Base-by-base conservation (phyloP, 2,888 invertebrate species). In the Nymphalis c-album region DNA sequence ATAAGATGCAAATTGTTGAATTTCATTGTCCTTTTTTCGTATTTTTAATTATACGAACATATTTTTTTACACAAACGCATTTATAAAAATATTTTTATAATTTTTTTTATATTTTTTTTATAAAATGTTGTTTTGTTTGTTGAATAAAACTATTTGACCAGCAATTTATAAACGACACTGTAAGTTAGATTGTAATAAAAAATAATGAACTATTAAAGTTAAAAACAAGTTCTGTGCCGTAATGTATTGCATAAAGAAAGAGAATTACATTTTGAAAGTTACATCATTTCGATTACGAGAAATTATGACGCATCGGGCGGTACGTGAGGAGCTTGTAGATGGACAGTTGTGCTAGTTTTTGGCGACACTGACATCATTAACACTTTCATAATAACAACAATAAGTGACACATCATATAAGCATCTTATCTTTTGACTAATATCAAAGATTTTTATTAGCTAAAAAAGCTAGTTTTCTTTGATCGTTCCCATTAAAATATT, bases 321-420 rank as follows among this genome's bases (percentile, higher is more conserved):
- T 79, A 82, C 85, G 84, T 80, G 80, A 73, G 74, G 69, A 72
- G 88, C 78, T 77, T 90, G 75, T 83, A 76, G 82, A 89, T 81
- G 74, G 73, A 75, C 77, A 73, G 74, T 76, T 82, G 88, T 82
- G 81, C 90, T 78, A 81, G 80, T 86, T 89, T 84, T 78, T 77
- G 77, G 76, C 82, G 89, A 87, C 91, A 89, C 78, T 90, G 91
- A 90, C 91, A 85, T 84, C 83, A 81, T 87, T 89, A 80, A 75
- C 72, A 82, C 84, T 86, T 86, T 84, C 84, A 85, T 79, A 86
- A 88, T 77, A 83, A 83, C 85, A 85, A 88, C 86, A 88, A 86
- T 81, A 78, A 79, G 72, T 82, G 83, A 82, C 85, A 83, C 76
- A 74, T 73, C 79, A 80, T 17, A 55, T 58, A 46, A 46, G n/a